Percentiles rank a stretch among this genome's conserved stretches.
These are phyloP conservation scores for Acanthis flammea DNA, from an alignment of 2,797 vertebrate species.

Conservation along the genomic window DNA sequence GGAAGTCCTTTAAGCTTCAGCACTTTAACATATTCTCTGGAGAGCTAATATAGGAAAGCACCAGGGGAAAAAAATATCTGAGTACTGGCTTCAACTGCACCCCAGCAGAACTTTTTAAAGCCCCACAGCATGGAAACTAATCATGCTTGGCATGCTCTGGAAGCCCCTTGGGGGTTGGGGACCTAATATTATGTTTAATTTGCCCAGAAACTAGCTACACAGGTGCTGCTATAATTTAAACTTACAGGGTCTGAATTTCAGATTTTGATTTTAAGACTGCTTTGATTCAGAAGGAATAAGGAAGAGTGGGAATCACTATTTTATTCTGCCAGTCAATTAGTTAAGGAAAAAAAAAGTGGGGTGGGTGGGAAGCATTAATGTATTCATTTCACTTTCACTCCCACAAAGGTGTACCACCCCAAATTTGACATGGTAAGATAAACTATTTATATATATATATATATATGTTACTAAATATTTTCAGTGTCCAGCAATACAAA, in stretches of 20 bases:
- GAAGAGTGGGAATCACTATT: neutral
- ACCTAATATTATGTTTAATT: neutral
- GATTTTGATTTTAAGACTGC: neutral
- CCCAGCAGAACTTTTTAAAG: neutral
- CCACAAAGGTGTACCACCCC: neutral
- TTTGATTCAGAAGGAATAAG: neutral
- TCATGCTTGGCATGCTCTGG: neutral
- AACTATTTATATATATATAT: neutral
- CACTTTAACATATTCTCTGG: neutral
- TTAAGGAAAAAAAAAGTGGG: accelerated
- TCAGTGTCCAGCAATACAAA: neutral
- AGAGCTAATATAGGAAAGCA: neutral
- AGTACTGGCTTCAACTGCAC: neutral
- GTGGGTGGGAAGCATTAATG: neutral
- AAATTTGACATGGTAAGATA: neutral
- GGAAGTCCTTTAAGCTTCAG: neutral
- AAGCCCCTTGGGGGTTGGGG: accelerated
- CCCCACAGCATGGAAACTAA: neutral
- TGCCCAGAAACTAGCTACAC: neutral
- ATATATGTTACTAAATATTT: neutral
- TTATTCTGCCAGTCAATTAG: neutral
- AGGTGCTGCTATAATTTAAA: neutral
- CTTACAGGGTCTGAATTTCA: neutral
- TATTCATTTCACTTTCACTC: neutral
- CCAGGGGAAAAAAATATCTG: neutral